Conservation (phyloP, 2,797 vertebrate genomes). For the Enteromius anoplus region DNA sequence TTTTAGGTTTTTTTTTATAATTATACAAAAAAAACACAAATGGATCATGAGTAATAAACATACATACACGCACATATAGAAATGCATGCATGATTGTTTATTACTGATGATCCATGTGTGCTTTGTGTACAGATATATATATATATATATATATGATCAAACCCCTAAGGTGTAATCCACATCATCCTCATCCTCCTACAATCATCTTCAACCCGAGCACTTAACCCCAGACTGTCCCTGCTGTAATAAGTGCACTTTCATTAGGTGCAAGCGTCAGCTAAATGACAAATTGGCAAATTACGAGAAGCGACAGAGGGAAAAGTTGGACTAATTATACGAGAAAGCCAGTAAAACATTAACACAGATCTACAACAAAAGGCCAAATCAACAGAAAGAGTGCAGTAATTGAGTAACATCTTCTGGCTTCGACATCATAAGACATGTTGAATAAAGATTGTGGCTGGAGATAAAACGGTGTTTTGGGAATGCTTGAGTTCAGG, state of each 20-base stretch:
- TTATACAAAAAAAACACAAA: no score
- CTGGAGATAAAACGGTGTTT: background rate
- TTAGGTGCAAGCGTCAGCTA: background rate
- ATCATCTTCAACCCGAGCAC: background rate
- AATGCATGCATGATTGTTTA: no score
- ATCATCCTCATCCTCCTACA: no score
- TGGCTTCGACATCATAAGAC: background rate
- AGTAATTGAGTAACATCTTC: background rate
- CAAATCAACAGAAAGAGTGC: background rate
- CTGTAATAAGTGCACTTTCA: background rate
- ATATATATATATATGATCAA: no score
- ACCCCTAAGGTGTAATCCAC: background rate
- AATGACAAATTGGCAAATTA: slow-evolving; percentile 8
- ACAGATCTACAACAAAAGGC: background rate
- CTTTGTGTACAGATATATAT: no score
- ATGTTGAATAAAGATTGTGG: slow-evolving; percentile 40
- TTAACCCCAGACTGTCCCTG: background rate
- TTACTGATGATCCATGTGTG: no score
- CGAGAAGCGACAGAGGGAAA: background rate
- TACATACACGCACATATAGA: no score
- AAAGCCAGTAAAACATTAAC: background rate
- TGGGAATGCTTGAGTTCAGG: slow-evolving; percentile 62
- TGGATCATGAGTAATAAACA: no score
- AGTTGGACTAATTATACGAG: background rate
- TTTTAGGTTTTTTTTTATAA: no score